phyloP scores from a whole-genome alignment of 2,113 vertebrate genomes.

The Pimephales promelas region DNA sequence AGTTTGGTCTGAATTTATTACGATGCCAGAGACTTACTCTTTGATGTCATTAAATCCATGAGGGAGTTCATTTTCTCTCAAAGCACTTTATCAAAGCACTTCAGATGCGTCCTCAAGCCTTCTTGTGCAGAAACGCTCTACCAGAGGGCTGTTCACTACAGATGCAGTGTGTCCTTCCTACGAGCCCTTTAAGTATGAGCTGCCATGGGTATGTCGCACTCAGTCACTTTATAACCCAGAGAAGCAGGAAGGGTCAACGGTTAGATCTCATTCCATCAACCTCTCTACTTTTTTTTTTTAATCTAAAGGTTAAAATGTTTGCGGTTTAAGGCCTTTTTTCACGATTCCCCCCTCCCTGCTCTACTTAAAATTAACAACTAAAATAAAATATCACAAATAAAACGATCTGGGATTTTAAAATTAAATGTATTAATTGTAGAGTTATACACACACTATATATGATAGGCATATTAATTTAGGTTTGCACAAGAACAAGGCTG shows the following conservation, averaged over 20 bases:
- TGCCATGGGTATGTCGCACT: not conserved
- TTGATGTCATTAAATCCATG: slow-evolving; percentile 83
- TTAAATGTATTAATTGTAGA: no score
- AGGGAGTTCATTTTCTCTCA: slow-evolving; percentile 75
- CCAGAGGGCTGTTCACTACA: slow-evolving; percentile 23
- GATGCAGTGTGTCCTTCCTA: slow-evolving; percentile 9
- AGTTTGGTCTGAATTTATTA: slow-evolving; percentile 77
- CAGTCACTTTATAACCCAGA: slow-evolving; percentile 28
- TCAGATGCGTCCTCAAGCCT: slow-evolving; percentile 54
- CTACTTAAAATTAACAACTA: not conserved
- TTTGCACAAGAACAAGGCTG: no score
- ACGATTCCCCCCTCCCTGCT: not conserved
- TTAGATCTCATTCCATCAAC: slow-evolving; percentile 5
- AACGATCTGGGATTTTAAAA: not conserved
- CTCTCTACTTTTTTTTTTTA: not conserved
- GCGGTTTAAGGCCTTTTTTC: not conserved
- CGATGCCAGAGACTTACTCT: slow-evolving; percentile 74
- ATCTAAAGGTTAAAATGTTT: not conserved
- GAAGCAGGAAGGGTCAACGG: slow-evolving; percentile 11
- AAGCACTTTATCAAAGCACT: slow-evolving; percentile 63
- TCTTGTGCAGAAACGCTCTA: slow-evolving; percentile 10
- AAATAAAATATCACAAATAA: not conserved
- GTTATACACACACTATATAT: not conserved
- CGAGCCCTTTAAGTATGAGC: slow-evolving; percentile 15
- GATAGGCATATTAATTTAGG: no score